Evolutionary conservation across 1,140 invertebrate species (phyloP).

Genomic region (Bombyx mori): ASM3026992v2 NC_085111.1:6919501-6920000

Average conservation of each 20-base stretch:
- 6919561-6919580: slow-evolving; percentile 8
- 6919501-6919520: slow-evolving; percentile 13
- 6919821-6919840: no score
- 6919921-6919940: no score
- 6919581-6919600: slow-evolving; percentile 18
- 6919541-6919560: slow-evolving; percentile 17
- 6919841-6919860: no score
- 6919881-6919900: no score
- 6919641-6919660: neutral
- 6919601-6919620: slow-evolving; percentile 6
- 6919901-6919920: no score
- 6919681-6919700: slow-evolving; percentile 12
- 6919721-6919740: slow-evolving; percentile 18
- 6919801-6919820: slow-evolving; percentile 3
- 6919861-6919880: no score
- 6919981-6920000: no score
- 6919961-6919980: no score
- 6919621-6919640: slow-evolving; percentile 1
- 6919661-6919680: slow-evolving; percentile 1
- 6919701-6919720: slow-evolving; percentile 16
- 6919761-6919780: slow-evolving; percentile 2
- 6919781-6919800: slow-evolving; percentile 18
- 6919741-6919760: slow-evolving; percentile 15
- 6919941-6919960: no score
- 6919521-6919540: slow-evolving; percentile 16